Evolutionary conservation across 2,888 invertebrate genomes (phyloP), one percentile per base, ranked within the genome.

Genomic region (Schrankia costaestrigalis): DNA sequence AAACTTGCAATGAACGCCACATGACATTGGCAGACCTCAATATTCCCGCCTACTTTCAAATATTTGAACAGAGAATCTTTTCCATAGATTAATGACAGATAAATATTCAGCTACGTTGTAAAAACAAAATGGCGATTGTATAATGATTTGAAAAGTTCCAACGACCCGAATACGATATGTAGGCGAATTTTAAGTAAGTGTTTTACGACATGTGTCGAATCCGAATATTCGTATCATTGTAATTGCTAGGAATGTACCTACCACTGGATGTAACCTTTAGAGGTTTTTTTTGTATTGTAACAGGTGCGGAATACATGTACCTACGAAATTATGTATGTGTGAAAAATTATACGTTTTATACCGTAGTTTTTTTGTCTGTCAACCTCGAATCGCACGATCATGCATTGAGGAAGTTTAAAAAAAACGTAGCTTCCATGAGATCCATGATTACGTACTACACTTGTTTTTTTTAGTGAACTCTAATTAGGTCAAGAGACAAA

Each of bases 1-100:
- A 3, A 38, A 38, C 38, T 33, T n/a, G 17, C 13, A 3, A 17
- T 10, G 30, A 10, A 11, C 19, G 29, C 39, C 14, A 41, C 51
- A 50, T 50, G 37, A 56, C 56, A 59, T 56, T 56, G 53, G 59
- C 56, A 39, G 59, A 51, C 56, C 46, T 26, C 39, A 35, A 45
- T 41, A 49, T 30, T 26, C 33, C 24, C 23, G 26, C 26, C 26
- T 29, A 26, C 38, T 7, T 24, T 12, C 12, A 31, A 29, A 23
- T 21, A 15, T 23, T 15, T 22, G 17, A 35, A 23, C 11, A n/a
- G n/a, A n/a, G n/a, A n/a, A n/a, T n/a, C n/a, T n/a, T n/a, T n/a
- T n/a, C 27, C 26, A 41, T 31, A 58, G 47, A 41, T 57, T 46
- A 55, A 50, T 57, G 44, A 28, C 35, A 40, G 50, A 40, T 54